phyloP scores from a whole-genome alignment of 2,113 vertebrate species.

The Rhinoderma darwinii region DNA sequence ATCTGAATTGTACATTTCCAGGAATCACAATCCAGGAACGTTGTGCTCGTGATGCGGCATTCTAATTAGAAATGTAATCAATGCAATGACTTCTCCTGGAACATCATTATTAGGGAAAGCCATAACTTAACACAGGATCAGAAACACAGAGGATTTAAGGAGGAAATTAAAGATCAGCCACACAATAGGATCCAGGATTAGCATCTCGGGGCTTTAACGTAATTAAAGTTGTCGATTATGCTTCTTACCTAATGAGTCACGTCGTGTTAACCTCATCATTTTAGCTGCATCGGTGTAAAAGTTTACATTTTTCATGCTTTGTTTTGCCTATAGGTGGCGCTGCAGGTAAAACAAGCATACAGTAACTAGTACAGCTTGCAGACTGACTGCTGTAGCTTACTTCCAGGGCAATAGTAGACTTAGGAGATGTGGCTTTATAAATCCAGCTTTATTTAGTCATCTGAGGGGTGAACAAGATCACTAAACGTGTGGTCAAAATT shows the following conservation, averaged over 20 bases:
- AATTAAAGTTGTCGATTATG: not conserved
- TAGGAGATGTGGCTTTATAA: not conserved
- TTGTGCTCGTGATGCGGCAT: conserved; percentile 62
- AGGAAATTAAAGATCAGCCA: conserved; percentile 61
- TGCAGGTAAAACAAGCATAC: no score
- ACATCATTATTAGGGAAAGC: conserved; percentile 61
- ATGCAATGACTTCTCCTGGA: conserved; percentile 66
- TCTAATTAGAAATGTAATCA: conserved; percentile 69
- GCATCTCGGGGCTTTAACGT: not conserved
- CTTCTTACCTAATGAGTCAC: not conserved
- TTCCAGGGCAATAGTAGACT: no score
- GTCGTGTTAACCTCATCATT: not conserved
- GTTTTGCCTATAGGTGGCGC: not conserved
- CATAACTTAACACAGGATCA: conserved; percentile 60
- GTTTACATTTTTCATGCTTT: not conserved
- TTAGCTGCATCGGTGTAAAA: not conserved
- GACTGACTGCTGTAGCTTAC: no score
- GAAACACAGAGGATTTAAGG: conserved; percentile 53
- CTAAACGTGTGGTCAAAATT: no score
- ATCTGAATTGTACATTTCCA: not conserved
- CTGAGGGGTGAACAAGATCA: no score
- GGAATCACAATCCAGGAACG: conserved; percentile 58
- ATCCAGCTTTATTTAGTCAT: not conserved
- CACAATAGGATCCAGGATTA: not conserved
- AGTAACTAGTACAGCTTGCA: not conserved